These are phyloP conservation scores for Crypturellus tataupa DNA, from an alignment of 2,797 vertebrate genomes.

Conservation along the genomic window DNA sequence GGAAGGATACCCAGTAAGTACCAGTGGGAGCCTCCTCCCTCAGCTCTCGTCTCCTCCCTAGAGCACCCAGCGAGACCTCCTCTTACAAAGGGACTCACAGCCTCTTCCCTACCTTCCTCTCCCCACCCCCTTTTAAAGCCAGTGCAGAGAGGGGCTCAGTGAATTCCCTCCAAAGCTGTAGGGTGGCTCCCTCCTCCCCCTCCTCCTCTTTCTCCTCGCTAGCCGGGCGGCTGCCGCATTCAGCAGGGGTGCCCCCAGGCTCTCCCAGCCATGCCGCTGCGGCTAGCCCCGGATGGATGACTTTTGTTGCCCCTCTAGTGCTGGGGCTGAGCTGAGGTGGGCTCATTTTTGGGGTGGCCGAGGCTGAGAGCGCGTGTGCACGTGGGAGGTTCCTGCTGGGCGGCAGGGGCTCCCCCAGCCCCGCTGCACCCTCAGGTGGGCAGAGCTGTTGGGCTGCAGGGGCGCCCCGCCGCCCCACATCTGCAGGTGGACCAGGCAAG, in stretches of 20 bases:
- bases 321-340: slow-evolving; percentile 33
- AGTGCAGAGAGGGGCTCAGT: slow-evolving; percentile 19
- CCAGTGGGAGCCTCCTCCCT: slow-evolving; percentile 3
- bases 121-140: slow-evolving; percentile 27
- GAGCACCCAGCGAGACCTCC: neutral
- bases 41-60: neutral
- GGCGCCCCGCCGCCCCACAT: slow-evolving; percentile 53
- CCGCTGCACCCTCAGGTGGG: slow-evolving; percentile 1
- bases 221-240: slow-evolving; percentile 40
- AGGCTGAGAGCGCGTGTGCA: neutral
- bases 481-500: slow-evolving; percentile 39
- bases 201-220: neutral
- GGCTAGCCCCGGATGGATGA: slow-evolving; percentile 18
- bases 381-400: neutral
- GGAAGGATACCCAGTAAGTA: slow-evolving; percentile 79
- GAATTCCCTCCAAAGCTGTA: slow-evolving; percentile 60
- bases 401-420: neutral
- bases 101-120: neutral
- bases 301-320: neutral
- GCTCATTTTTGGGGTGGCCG: neutral
- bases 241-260: slow-evolving; percentile 37
- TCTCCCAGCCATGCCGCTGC: slow-evolving; percentile 58
- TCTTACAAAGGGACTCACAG: slow-evolving; percentile 42
- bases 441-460: slow-evolving; percentile 67
- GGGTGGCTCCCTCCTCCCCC: slow-evolving; percentile 30